phyloP scores from a whole-genome alignment of 2,888 invertebrate species.

The Seira musarum region DNA sequence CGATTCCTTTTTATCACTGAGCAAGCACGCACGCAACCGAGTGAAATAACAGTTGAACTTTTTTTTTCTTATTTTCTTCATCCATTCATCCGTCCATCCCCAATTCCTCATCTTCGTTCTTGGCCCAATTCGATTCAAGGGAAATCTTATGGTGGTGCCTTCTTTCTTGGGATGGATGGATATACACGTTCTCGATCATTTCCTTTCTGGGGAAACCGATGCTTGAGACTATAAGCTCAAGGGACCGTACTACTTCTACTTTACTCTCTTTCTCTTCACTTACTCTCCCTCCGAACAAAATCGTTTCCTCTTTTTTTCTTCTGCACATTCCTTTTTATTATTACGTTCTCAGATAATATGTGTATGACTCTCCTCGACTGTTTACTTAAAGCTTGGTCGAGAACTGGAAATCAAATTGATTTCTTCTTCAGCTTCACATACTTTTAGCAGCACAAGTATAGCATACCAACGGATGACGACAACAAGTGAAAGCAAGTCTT shows the following conservation, averaged over 20 bases:
- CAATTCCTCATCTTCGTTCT: constrained; percentile 32
- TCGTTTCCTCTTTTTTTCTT: constrained; percentile 50
- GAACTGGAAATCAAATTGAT: constrained; percentile 57
- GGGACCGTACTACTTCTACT: constrained; percentile 31
- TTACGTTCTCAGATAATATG: constrained; percentile 41
- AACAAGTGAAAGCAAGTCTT: constrained; percentile 54
- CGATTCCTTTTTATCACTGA: constrained; percentile 51
- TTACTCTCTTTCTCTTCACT: constrained; percentile 14
- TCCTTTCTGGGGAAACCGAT: constrained; percentile 44
- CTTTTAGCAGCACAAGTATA: constrained; percentile 4
- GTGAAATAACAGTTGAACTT: constrained; percentile 53
- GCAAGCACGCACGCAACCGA: constrained; percentile 54
- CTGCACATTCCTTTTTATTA: too few relatives aligned
- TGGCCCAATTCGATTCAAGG: constrained; percentile 35
- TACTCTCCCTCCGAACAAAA: constrained; percentile 26
- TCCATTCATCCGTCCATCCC: constrained; percentile 32
- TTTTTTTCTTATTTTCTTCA: constrained; percentile 25
- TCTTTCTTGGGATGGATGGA: neutral
- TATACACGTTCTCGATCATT: constrained; percentile 15
- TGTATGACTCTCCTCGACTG: constrained; percentile 46
- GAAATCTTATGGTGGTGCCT: constrained; percentile 4
- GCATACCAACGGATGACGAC: too few relatives aligned
- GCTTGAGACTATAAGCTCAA: constrained; percentile 48
- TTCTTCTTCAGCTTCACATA: constrained; percentile 24
- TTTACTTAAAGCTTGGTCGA: constrained; percentile 55